A percentile compares a stretch with the other conserved stretches of the same genome.
phyloP scores from a whole-genome alignment of 2,888 invertebrate genomes.

The Chaitophorus viminalis region DNA sequence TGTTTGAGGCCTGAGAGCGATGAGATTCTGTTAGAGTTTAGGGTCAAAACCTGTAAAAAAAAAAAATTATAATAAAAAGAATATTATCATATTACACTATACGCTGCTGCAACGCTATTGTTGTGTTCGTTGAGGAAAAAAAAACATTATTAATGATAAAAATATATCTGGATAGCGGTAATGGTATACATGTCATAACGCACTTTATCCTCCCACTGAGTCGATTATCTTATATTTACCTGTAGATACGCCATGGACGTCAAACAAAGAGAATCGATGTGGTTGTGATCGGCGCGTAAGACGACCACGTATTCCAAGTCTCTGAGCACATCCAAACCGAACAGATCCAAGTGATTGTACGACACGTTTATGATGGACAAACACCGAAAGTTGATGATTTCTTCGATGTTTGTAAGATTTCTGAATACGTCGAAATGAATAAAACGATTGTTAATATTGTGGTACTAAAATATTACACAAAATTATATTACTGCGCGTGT shows the following conservation, averaged over 20 bases:
- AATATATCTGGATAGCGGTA: neutral
- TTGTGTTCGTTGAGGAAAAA: constrained; percentile 14
- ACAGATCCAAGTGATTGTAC: constrained; percentile 18
- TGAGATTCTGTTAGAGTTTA: constrained; percentile 50
- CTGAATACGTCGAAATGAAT: neutral
- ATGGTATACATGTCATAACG: constrained; percentile 27
- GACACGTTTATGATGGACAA: constrained; percentile 44
- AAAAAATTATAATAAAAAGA: constrained; percentile 15
- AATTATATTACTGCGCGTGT: no score
- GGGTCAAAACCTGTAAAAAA: constrained; percentile 52
- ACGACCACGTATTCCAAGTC: constrained; percentile 20
- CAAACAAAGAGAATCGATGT: constrained; percentile 41
- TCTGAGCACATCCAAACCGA: constrained; percentile 42
- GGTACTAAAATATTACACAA: no score
- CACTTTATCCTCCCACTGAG: constrained; percentile 46
- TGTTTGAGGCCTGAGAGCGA: constrained; percentile 45
- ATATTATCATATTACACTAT: constrained; percentile 20
- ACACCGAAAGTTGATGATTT: constrained; percentile 16
- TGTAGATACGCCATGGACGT: constrained; percentile 42
- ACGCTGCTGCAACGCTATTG: neutral
- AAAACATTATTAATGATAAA: constrained; percentile 43
- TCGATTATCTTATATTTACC: constrained; percentile 51
- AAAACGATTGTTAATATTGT: neutral
- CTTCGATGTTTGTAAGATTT: constrained; percentile 29
- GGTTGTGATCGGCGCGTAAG: constrained; percentile 38